These are phyloP conservation scores for Ostrea denselamellosa DNA, from an alignment of 1,140 invertebrate genomes.

Conservation along the genomic window DNA sequence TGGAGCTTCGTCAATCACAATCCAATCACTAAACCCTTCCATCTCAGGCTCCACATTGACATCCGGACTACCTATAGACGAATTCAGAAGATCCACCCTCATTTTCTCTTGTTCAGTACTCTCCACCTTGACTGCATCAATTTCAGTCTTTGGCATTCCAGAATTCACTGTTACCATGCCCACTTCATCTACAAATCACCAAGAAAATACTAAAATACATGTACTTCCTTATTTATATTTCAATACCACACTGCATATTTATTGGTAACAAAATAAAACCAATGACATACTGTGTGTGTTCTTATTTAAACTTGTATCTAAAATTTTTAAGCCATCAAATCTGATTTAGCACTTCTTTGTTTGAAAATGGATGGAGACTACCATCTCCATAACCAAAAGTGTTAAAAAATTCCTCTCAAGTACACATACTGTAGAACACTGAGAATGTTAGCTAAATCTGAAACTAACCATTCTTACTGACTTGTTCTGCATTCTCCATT, in stretches of 20 bases:
- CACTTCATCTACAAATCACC: neutral
- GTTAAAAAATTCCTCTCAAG: neutral
- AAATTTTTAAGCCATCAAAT: too few relatives aligned
- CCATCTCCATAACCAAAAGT: too few relatives aligned
- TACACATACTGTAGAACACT: neutral
- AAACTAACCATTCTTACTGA: slow-evolving; percentile 26
- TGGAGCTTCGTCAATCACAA: slow-evolving; percentile 42
- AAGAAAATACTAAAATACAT: neutral
- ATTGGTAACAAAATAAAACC: neutral
- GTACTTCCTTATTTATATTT: neutral
- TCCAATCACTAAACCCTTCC: slow-evolving; percentile 38
- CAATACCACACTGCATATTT: neutral
- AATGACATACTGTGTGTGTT: too few relatives aligned
- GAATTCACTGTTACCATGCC: neutral
- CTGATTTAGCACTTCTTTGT: too few relatives aligned
- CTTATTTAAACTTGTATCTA: too few relatives aligned
- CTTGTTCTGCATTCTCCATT: slow-evolving; percentile 7
- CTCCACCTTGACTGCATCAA: neutral
- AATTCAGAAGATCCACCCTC: neutral
- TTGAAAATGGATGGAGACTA: too few relatives aligned
- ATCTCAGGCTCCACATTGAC: neutral
- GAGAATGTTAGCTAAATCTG: neutral
- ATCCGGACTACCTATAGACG: neutral
- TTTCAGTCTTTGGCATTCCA: neutral
- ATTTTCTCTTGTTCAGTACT: neutral